These are phyloP conservation scores for Siniperca chuatsi DNA, from an alignment of 2,113 vertebrate genomes.

Conservation along the genomic window DNA sequence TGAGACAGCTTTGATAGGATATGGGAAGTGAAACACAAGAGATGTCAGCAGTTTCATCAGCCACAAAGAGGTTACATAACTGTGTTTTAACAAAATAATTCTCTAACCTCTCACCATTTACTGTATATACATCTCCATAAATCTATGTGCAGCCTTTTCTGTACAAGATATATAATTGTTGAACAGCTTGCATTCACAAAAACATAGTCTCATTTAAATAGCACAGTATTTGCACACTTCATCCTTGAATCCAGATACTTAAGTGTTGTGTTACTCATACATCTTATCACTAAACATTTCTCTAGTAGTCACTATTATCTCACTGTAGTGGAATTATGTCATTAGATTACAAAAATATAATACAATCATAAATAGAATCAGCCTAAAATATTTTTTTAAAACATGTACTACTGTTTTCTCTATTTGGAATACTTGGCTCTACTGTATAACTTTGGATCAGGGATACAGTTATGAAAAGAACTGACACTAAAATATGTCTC, in stretches of 20 bases:
- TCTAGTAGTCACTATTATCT: neutral
- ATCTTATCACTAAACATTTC: constrained; percentile 3
- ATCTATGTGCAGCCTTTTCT: constrained; percentile 40
- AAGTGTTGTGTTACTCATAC: neutral
- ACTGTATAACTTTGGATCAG: constrained; percentile 9
- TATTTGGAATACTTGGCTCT: constrained; percentile 1
- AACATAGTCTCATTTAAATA: constrained; percentile 13
- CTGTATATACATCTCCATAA: constrained; percentile 45
- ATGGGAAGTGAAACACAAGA: constrained; percentile 7
- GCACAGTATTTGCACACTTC: constrained; percentile 12
- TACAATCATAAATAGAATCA: constrained; percentile 30
- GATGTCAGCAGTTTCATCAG: constrained; percentile 44
- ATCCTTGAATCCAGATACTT: constrained; percentile 14
- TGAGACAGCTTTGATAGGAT: constrained; percentile 26
- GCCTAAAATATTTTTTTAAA: constrained; percentile 27
- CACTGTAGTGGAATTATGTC: constrained; percentile 15
- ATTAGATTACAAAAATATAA: constrained; percentile 53
- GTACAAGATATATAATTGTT: constrained; percentile 31
- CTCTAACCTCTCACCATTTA: constrained; percentile 20
- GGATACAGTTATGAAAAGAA: constrained; percentile 5
- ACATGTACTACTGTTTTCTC: neutral
- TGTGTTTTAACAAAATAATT: constrained; percentile 13
- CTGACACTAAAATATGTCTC: neutral
- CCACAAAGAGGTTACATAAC: constrained; percentile 46
- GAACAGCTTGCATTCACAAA: constrained; percentile 36